Evolutionary conservation across 2,797 vertebrate genomes (phyloP), one percentile per base, ranked within the genome.

Genomic region (Aphelocoma californica): DNA sequence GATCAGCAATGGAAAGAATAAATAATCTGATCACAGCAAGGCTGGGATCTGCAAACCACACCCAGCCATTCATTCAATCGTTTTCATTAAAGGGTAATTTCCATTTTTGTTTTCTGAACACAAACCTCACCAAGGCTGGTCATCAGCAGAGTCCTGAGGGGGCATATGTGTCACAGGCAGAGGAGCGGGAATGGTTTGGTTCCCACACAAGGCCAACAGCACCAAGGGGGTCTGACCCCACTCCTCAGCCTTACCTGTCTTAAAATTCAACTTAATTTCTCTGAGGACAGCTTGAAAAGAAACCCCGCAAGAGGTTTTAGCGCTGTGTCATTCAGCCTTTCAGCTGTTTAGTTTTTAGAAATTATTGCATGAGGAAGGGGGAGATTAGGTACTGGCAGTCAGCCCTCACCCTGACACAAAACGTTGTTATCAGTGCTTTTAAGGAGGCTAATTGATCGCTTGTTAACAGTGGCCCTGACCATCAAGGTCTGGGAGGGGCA

Each of bases 381-480:
- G 40, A 94, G 77, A 92, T 95, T 80, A 94, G 26, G 71, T 44
- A 67, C 81, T 89, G 93, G 80, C 83, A 81, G 45, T 44, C 79
- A 92, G 58, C 66, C 82, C 32, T 62, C 70, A 25, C 36, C 57
- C 90, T 77, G 58, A 94, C 78, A 88, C 78, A 97, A 85, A 90
- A 95, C 93, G 87, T 79, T 80, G 74, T 94, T 96, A 96, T 96
- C 95, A 60, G 83, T 54, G 56, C 78, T 95, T 96, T 92, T 87
- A 95, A 95, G 86, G 42, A 64, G 74, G 71, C 90, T 94, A 95
- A 96, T 95, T 94, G 92, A 95, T 95, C 88, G 61, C 64, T 94
- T 92, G 86, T 88, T 96, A 95, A 80, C 78, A 88, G 88, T 71
- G 86, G 64, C 81, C 90, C 94, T 92, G 90, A 85, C 88, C 78